Percentiles rank a stretch among this genome's conserved stretches.
These are phyloP conservation scores for Hypomesus transpacificus DNA, from an alignment of 2,113 vertebrate genomes.

Conservation along the genomic window DNA sequence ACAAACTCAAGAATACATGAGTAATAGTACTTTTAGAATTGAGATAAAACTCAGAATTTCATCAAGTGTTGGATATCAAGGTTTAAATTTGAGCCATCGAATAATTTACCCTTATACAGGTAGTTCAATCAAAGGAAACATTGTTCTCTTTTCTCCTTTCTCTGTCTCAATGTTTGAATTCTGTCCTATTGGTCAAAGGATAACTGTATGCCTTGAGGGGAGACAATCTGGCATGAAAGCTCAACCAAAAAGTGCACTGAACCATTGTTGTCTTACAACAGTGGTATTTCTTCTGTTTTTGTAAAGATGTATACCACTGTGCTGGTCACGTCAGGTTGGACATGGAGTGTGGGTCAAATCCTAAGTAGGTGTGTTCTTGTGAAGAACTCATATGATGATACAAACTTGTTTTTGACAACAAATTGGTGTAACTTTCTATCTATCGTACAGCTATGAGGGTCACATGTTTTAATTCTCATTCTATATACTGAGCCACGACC, in stretches of 20 bases:
- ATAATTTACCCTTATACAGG: neutral
- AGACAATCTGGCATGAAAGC: neutral
- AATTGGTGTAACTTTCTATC: too few relatives aligned
- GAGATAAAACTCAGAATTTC: slow-evolving; percentile 11
- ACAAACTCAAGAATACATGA: slow-evolving; percentile 6
- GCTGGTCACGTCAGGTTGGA: neutral
- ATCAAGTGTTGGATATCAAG: neutral
- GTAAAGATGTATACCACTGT: neutral
- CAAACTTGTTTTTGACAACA: too few relatives aligned
- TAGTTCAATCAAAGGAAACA: neutral
- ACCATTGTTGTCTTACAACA: neutral
- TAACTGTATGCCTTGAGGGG: neutral
- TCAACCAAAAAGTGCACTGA: neutral
- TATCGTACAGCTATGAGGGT: too few relatives aligned
- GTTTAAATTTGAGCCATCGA: neutral
- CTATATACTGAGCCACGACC: neutral
- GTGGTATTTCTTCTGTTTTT: neutral
- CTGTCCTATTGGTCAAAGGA: slow-evolving; percentile 1
- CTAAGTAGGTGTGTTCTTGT: too few relatives aligned
- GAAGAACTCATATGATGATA: too few relatives aligned
- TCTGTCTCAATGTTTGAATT: neutral
- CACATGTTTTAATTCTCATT: too few relatives aligned
- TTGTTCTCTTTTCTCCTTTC: neutral
- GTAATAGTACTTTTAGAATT: neutral
- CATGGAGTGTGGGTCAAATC: too few relatives aligned